Percentiles rank a stretch among this genome's conserved stretches.
Conservation (phyloP, 2,888 invertebrate species). For the Sarcophaga carnaria region DNA sequence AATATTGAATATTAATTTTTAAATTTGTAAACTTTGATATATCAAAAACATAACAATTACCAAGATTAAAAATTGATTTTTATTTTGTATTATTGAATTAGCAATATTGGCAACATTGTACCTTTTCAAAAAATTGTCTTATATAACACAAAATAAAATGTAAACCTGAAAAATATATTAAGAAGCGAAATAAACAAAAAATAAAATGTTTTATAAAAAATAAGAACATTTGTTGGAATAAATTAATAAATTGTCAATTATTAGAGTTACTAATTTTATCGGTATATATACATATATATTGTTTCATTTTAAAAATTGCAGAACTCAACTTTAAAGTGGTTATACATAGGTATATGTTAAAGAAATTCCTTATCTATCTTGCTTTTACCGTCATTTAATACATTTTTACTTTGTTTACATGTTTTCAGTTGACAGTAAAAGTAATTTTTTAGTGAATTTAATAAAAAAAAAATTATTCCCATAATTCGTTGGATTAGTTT, state of each 20-base stretch:
- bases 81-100: no score
- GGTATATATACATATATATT: no score
- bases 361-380: no score
- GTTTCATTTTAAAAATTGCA: no score
- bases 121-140: not conserved
- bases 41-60: no score
- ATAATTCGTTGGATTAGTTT: no score
- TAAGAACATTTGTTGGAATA: not conserved
- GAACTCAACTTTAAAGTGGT: no score
- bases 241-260: not conserved
- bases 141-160: not conserved
- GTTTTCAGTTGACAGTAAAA: not conserved
- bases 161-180: not conserved
- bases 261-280: no score
- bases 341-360: no score
- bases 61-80: no score
- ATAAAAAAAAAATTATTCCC: not conserved
- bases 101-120: not conserved
- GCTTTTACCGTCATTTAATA: not conserved
- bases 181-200: not conserved
- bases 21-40: no score
- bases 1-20: no score
- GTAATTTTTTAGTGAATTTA: not conserved
- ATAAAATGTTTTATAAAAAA: not conserved
- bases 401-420: not conserved